phyloP scores from a whole-genome alignment of 2,888 invertebrate species.

The Oligia latruncula region DNA sequence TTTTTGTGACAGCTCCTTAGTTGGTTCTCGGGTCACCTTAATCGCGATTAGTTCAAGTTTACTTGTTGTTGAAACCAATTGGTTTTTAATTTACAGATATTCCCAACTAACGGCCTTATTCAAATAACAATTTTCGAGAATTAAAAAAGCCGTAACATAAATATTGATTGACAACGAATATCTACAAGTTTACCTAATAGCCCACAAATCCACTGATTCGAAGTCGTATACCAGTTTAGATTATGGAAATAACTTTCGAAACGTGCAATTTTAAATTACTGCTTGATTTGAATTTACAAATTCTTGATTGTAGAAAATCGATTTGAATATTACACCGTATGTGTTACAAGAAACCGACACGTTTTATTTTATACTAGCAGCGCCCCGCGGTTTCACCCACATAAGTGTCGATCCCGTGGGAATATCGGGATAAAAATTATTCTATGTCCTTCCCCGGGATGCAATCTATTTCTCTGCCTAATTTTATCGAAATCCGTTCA shows the following conservation, averaged over 20 bases:
- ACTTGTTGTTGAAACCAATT: conserved; percentile 47
- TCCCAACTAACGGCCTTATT: conserved; percentile 8
- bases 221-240: conserved; percentile 44
- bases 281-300: conserved; percentile 53
- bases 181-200: conserved; percentile 47
- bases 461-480: too few relatives aligned
- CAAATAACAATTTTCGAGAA: conserved; percentile 35
- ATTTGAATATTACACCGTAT: conserved; percentile 42
- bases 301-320: conserved; percentile 47
- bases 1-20: conserved; percentile 27
- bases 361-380: conserved; percentile 27
- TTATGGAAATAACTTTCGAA: conserved; percentile 63
- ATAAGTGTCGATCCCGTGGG: too few relatives aligned
- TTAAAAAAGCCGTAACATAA: conserved; percentile 48
- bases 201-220: conserved; percentile 49
- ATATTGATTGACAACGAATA: conserved; percentile 43
- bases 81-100: conserved; percentile 39
- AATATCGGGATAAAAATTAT: too few relatives aligned
- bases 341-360: conserved; percentile 48
- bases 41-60: conserved; percentile 61
- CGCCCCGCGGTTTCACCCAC: too few relatives aligned
- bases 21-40: conserved; percentile 36
- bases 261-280: conserved; percentile 54
- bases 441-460: too few relatives aligned
- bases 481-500: too few relatives aligned